These are phyloP conservation scores for Recurvirostra avosetta DNA, from an alignment of 2,113 vertebrate species.

Conservation along the genomic window DNA sequence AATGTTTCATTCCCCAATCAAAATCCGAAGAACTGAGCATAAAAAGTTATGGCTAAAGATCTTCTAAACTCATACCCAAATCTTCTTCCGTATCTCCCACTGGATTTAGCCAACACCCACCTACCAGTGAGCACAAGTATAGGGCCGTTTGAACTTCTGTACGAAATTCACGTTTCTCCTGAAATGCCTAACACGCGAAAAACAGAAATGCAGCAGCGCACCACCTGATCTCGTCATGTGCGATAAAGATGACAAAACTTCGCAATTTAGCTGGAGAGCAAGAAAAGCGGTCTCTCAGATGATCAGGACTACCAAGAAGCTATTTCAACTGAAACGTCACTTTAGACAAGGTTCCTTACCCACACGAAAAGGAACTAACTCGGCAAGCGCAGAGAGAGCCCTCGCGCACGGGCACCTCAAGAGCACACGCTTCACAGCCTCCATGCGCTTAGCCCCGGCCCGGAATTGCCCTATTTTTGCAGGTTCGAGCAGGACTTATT, in stretches of 20 bases:
- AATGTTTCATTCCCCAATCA: background rate
- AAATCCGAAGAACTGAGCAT: background rate
- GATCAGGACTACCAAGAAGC: no score
- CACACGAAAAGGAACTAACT: rapidly evolving
- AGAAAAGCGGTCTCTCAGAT: background rate
- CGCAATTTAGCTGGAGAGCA: background rate
- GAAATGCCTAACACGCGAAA: rapidly evolving
- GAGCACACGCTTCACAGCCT: background rate
- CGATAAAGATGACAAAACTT: background rate
- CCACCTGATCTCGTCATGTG: background rate
- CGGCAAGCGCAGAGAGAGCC: background rate
- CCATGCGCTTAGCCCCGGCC: background rate
- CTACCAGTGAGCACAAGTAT: rapidly evolving
- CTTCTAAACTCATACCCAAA: background rate
- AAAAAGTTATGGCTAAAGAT: background rate
- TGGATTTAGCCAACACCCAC: background rate
- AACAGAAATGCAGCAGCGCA: rapidly evolving
- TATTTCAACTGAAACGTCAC: background rate
- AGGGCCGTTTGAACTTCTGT: background rate
- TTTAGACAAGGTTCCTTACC: background rate
- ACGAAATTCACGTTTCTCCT: background rate
- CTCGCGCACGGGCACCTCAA: background rate
- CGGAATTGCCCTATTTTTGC: background rate
- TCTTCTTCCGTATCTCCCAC: background rate
- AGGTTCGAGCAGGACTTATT: conserved; percentile 1